Evolutionary conservation across 2,888 invertebrate genomes (phyloP).

Genomic region (Brenthis daphne): DNA sequence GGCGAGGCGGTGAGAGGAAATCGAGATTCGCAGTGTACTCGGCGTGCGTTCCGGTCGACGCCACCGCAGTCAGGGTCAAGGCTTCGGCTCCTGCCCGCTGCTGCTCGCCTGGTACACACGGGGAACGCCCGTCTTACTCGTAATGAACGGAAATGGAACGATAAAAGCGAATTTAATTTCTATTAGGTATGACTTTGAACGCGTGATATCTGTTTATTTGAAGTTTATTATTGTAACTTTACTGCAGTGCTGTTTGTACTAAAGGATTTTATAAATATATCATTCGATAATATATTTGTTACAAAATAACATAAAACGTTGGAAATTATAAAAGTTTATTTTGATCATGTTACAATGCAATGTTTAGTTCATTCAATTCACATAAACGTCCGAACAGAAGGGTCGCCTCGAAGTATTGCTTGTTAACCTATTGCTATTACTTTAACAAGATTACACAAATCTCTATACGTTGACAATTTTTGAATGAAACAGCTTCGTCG

Average conservation of each 20-base stretch:
- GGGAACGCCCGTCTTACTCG: conserved; percentile 52
- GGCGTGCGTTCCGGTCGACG: conserved; percentile 81
- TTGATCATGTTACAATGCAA: conserved; percentile 1
- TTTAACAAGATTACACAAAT: conserved; percentile 81
- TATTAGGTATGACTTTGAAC: conserved; percentile 25
- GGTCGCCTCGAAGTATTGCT: conserved; percentile 61
- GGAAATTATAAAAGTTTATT: neutral
- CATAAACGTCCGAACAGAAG: conserved; percentile 32
- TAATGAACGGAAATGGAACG: conserved; percentile 62
- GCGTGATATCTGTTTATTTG: conserved; percentile 13
- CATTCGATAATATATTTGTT: no score
- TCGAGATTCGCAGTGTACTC: conserved; percentile 73
- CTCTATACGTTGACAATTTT: conserved; percentile 77
- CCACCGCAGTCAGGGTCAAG: conserved; percentile 81
- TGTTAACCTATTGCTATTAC: conserved; percentile 64
- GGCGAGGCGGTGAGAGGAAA: conserved; percentile 64
- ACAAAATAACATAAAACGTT: neutral
- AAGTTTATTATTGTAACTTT: neutral
- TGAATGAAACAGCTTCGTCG: conserved; percentile 73
- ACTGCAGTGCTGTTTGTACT: neutral
- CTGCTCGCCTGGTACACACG: conserved; percentile 70
- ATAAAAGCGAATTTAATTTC: conserved; percentile 72
- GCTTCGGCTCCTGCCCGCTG: conserved; percentile 73
- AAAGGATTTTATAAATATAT: neutral
- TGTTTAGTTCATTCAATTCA: conserved; percentile 30